Base-by-base conservation (phyloP, 2,888 invertebrate species). In the Scaptodrosophila latifasciaeformis region DNA sequence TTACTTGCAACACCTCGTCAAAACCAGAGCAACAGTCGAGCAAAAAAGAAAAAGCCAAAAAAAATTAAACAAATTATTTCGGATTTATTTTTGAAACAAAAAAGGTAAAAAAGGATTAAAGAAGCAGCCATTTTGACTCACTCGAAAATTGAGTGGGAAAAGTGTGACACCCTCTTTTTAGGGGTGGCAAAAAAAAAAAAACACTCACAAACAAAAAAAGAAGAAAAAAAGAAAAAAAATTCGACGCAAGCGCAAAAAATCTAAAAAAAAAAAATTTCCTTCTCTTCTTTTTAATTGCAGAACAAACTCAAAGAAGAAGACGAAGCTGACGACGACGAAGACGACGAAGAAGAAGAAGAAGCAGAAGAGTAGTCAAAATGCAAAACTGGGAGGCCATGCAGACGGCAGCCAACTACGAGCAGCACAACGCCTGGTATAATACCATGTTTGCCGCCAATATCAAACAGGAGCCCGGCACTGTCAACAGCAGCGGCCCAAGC, bases 381-480 rank as follows among this genome's bases (percentile, higher is more conserved):
- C 85, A 86, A 65, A 85, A 83, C 70, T 86, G 86, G 86, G 85
- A 85, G 61, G 76, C 81, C 45, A 71, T 83, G 67, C 77, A 83
- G 54, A 67, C 82, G 49, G 70, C 81, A 31, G 79, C 81, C 55
- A 85, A 81, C 65, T 85, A 84, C 45, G 83, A 84, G 59, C 85
- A 85, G 56, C 83, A 84, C 54, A 85, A 82, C 65, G 62, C 69
- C 27, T 86, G 86, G 86, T 86, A 84, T 57, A 84, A 75, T 66
- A 82, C 74, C 62, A 82, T 85, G 82, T 85, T 84, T 64, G 79
- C 85, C 29, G 76, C 82, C 57, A 83, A 79, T 37, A 85, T 85
- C 15, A 86, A 86, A 63, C 82, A 77, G 54, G 86, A 86, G 63
- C 83, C 83, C 2, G 75, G 74, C 37, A 61, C 59, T 2, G 40